Conservation (phyloP, 2,888 invertebrate species). For the Trachelus troglodyta region DNA sequence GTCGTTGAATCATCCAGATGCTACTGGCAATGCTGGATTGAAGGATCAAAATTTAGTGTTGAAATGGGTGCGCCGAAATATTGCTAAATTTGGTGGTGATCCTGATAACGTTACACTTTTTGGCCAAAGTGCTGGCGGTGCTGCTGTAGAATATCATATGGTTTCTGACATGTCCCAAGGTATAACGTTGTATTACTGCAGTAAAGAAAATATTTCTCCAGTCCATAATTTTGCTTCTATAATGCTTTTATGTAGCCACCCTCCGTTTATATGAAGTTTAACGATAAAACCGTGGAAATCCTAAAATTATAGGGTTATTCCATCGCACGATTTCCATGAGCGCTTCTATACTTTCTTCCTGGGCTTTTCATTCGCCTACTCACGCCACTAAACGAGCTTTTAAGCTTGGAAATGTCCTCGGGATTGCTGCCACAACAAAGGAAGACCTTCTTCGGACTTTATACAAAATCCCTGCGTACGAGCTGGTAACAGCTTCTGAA, state of each 20-base stretch:
- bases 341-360: constrained; percentile 68
- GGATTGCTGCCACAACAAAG: constrained; percentile 48
- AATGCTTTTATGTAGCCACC: background rate
- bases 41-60: constrained; percentile 70
- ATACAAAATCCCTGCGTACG: constrained; percentile 57
- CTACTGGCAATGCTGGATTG: constrained; percentile 42
- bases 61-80: constrained; percentile 69
- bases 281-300: background rate
- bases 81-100: constrained; percentile 68
- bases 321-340: constrained; percentile 71
- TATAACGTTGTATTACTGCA: constrained; percentile 12
- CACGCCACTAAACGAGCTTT: constrained; percentile 47
- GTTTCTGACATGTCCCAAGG: constrained; percentile 39
- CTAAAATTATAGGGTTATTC: constrained; percentile 66
- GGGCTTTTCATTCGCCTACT: constrained; percentile 59
- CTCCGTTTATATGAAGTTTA: background rate
- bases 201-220: background rate
- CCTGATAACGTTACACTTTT: constrained; percentile 69
- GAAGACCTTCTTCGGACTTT: constrained; percentile 61
- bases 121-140: constrained; percentile 70
- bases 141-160: constrained; percentile 34
- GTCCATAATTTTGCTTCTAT: background rate
- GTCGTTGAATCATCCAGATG: constrained; percentile 36
- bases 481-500: constrained; percentile 62
- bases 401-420: constrained; percentile 59